Base-by-base conservation (phyloP, 2,888 invertebrate species). In the Cephus pulcher region DNA sequence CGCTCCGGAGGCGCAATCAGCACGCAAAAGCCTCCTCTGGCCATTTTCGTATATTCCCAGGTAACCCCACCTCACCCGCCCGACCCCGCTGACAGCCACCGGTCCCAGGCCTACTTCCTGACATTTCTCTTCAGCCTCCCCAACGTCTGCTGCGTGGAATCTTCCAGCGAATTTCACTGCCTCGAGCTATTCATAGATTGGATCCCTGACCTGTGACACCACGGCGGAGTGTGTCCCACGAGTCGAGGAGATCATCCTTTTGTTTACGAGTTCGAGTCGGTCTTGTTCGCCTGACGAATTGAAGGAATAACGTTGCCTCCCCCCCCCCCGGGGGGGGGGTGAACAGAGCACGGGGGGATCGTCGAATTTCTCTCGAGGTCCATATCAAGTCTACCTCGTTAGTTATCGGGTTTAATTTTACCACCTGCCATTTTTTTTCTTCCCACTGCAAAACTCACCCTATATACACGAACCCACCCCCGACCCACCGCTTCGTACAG, bases 121-220 rank as follows among this genome's bases (percentile, higher is more conserved):
- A 23, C 56, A 23, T 56, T 56, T 56, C 56, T 56, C 56, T 9
- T 2, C 23, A 23, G 56, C 23, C 56, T 56, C 23, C 56, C 56
- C 56, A 15, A 15, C 56, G 9, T 23, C 56, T 6, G 23, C 56
- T 9, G 56, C 56, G 23, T 23, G 56, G 56, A 56, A 56, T 56
- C 56, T 56, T 56, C 56, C 56, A 56, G 56, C 23, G 3, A 71
- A 32, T 71, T 71, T 71, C 71, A 71, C 71, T 71, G 71, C 71
- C 71, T 11, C 71, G 71, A 71, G 71, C 71, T 34, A 34, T 71
- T 34, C 71, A 34, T 34, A 32, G 71, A 71, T 71, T 71, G 33
- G 71, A 71, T 71, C 71, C 71, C 71, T 71, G 71, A 71, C 71
- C 71, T 71, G 71, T 71, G 71, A 71, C n/a, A 71, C 71, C 32